Base-by-base conservation (phyloP, 2,888 invertebrate species). In the Drosophila setosimentum region DNA sequence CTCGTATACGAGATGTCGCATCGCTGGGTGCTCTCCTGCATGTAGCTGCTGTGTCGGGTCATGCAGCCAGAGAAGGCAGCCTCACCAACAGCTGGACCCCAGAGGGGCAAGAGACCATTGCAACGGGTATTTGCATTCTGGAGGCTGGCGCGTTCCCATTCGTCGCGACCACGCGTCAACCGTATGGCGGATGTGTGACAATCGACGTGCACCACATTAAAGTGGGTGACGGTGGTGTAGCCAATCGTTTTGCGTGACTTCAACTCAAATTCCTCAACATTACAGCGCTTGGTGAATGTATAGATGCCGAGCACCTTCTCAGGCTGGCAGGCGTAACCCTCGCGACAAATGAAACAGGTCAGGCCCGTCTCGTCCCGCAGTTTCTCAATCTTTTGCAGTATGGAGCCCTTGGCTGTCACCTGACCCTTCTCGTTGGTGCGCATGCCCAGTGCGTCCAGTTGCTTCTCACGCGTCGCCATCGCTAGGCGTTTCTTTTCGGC, bases 91-190 rank as follows among this genome's bases (percentile, higher is more conserved):
- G 97, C 96, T 8, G 99, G 98, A 0, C 99, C 99, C 98, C 99
- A 99, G 55, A 99, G 94, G 1, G 99, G 99, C 81, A 99, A 94
- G 74, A 99, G 94, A 0, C 99, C 99, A 93, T 99, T 99, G 93
- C 99, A 99, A 80, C 97, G 97, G 0, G 99, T 99, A 91, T 99
- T 99, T 2, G 99, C 99, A 93, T 99, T 99, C 93, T 99, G 99
- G 49, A 99, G 94, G 7, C 98, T 98, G 0, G 99, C 99, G 72
- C 98, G 97, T 92, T 99, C 99, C 99, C 99, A 99, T 93, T 99
- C 99, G 89, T 99, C 99, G 68, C 99, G 95, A 27, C 95, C 92
- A 27, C 96, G 93, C 0, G 95, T 95, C 80, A 95, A 93, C 66
- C 98, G 95, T 57, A 99, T 99, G 32, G 99, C 99, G 1, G 98